Evolutionary conservation across 1,140 invertebrate genomes (phyloP), one percentile per base, ranked within the genome.

Genomic region (Hyposmocoma kahamanoa): DNA sequence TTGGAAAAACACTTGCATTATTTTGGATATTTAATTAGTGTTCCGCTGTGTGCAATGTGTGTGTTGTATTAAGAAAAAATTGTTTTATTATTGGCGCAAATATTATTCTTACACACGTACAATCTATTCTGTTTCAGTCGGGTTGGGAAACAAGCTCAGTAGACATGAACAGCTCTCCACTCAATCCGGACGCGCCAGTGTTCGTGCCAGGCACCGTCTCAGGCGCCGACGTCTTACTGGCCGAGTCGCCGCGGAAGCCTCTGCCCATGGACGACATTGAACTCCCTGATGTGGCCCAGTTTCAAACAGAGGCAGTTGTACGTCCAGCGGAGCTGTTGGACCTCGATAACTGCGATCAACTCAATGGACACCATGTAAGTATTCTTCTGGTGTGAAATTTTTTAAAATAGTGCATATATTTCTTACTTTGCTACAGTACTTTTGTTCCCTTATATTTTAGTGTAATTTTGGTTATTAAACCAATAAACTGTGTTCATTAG

Each of bases 141-240:
- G 79, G 73, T 44, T 84, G 77, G 69, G 80, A 87, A 76, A 80
- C 70, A 48, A 84, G 82, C 65, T 85, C 84, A 39, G 88, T 89
- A 72, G 87, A 89, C 46, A 91, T 92, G 90, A 89, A 90, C 74
- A 92, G 90, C 71, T 92, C 91, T 34, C 91, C 90, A 38, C 66
- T 93, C 57, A 94, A 94, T 77, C 92, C 92, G 0, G 88, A 94
- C 47, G 92, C 92, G 3, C 90, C 90, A 1, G 91, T 92, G 68
- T 94, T 94, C 62, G 86, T 93, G 22, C 90, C 90, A 1, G 88
- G 88, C 15, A 69, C 79, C n/a, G 84, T 81, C 20, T 72, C 84
- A 0, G 71, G 87, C 49, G 70, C 85, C 1, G 90, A 91, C 54
- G 73, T 85, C 19, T 73, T 90, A 5, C 72, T 92, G 13, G 82